Base-by-base conservation (phyloP, 2,888 invertebrate species). In the Meloe dianella region DNA sequence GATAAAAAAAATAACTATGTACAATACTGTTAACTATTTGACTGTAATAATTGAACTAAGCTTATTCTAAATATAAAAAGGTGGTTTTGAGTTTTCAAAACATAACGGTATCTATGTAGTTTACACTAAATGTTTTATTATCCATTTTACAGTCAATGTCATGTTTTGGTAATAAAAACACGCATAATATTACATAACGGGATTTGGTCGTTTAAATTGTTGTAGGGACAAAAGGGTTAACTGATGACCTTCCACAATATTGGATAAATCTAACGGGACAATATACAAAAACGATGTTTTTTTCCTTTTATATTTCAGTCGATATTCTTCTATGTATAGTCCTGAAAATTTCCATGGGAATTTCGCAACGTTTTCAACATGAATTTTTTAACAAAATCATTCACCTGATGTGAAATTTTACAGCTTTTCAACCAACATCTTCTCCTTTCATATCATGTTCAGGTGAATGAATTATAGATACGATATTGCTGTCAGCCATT, bases 81-180 rank as follows among this genome's bases (percentile, higher is more conserved):
- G 24, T 51, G 22, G 10, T 51, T 20, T 64, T 61, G 22, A 54
- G 56, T 66, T 61, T 69, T 74, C 74, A 74, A 74, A 76, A 75
- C 74, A 72, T 80, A 81, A 81, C 80, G 80, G 81, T 72, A 78
- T 41, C 41, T 41, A 35, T 75, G 73, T 73, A 66, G 72, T 73
- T 68, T 70, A 73, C 73, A 77, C 74, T 77, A 77, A 77, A 80
- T 80, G 79, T 80, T 82, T 81, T 81, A 81, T 81, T 80, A 70
- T 80, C 78, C 71, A 76, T 79, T 81, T 51, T 80, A 80, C 77
- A 74, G 74, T 76, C 78, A 76, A 71, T 76, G 78, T 79, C 79
- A 78, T 82, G 82, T 83, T 82, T 81, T 82, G 80, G 79, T 77
- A 77, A 80, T 78, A 81, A 81, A 78, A 82, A 81, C 79, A 78